A percentile compares a stretch with the other conserved stretches of the same genome.
phyloP scores from a whole-genome alignment of 2,888 invertebrate genomes.

The Troides aeacus region DNA sequence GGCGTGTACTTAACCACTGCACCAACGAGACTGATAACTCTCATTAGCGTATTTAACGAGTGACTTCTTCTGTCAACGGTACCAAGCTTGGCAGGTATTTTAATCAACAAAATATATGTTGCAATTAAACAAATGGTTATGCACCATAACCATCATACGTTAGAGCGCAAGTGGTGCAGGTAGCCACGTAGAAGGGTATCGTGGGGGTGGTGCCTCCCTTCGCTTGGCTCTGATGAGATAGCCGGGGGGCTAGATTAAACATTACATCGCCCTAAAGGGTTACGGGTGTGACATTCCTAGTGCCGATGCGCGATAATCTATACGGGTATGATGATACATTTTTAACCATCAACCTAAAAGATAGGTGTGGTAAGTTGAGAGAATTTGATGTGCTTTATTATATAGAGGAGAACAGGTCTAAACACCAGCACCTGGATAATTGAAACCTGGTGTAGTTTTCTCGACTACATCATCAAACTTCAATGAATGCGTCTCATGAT shows the following conservation, averaged over 20 bases:
- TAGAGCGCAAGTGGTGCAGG: constrained; percentile 62
- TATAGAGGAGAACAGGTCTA: too few relatives aligned
- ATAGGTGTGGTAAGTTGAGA: too few relatives aligned
- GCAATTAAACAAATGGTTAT: constrained; percentile 78
- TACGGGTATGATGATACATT: neutral
- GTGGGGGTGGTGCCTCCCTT: constrained; percentile 37
- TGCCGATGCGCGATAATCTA: constrained; percentile 36
- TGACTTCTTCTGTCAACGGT: constrained; percentile 45
- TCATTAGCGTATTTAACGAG: too few relatives aligned
- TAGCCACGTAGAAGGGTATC: constrained; percentile 36
- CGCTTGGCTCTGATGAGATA: constrained; percentile 41
- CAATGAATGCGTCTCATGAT: too few relatives aligned
- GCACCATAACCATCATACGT: constrained; percentile 74
- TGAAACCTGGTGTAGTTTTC: neutral
- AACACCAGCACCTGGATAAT: too few relatives aligned
- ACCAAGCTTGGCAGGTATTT: constrained; percentile 60
- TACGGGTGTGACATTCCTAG: constrained; percentile 68
- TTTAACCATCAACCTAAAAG: too few relatives aligned
- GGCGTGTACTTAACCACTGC: too few relatives aligned
- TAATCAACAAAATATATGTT: constrained; percentile 78
- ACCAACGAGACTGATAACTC: too few relatives aligned
- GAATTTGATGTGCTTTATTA: too few relatives aligned
- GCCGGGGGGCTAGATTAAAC: constrained; percentile 71
- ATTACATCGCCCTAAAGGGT: constrained; percentile 73
- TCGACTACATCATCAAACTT: too few relatives aligned